Evolutionary conservation across 2,888 invertebrate genomes (phyloP).

Genomic region (Elegia similella): DNA sequence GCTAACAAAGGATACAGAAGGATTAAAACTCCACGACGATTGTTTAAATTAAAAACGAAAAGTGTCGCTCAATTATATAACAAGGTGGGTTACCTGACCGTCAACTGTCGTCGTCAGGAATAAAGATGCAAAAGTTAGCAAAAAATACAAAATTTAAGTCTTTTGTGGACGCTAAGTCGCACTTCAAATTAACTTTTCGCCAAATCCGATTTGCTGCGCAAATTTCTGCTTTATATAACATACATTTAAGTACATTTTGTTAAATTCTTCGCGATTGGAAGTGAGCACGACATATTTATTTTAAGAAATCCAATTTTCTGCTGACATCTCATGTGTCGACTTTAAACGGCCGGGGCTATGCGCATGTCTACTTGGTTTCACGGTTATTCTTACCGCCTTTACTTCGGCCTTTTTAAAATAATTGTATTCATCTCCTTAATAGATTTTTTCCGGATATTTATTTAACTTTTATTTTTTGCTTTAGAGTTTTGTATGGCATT

Average conservation of each 20-base stretch:
- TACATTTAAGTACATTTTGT: constrained; percentile 36
- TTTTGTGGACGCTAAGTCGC: constrained; percentile 64
- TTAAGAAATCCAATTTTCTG: constrained; percentile 82
- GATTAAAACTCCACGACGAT: constrained; percentile 49
- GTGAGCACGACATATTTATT: constrained; percentile 79
- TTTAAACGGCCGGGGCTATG: constrained; percentile 73
- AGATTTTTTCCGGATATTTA: neutral
- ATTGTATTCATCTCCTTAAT: constrained; percentile 9
- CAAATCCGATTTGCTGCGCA: constrained; percentile 33
- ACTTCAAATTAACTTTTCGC: constrained; percentile 74
- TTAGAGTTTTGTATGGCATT: neutral
- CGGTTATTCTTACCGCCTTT: constrained; percentile 62
- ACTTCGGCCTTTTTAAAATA: constrained; percentile 28
- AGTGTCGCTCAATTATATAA: constrained; percentile 68
- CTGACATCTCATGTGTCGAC: constrained; percentile 81
- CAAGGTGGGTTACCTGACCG: constrained; percentile 53
- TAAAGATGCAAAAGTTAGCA: constrained; percentile 50
- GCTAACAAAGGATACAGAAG: constrained; percentile 54
- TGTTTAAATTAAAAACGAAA: constrained; percentile 55
- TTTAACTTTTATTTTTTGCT: neutral
- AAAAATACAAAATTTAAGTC: constrained; percentile 65
- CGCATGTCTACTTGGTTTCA: constrained; percentile 72
- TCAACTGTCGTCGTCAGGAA: constrained; percentile 47
- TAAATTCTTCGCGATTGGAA: constrained; percentile 43
- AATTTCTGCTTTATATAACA: constrained; percentile 36